Conservation (phyloP, 2,113 vertebrate genomes). For the Channa argus region DNA sequence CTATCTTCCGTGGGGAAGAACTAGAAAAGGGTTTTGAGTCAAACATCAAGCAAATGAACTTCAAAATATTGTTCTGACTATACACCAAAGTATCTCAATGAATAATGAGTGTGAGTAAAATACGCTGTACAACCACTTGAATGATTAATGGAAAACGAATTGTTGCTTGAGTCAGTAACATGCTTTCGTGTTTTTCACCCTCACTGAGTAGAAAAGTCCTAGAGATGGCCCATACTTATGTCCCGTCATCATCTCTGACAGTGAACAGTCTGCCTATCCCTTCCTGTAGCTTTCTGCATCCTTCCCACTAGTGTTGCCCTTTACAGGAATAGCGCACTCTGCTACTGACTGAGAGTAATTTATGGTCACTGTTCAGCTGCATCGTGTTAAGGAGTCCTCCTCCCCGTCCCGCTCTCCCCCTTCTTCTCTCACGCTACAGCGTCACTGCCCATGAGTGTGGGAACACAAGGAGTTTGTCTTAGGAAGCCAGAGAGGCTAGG, state of each 20-base stretch:
- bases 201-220: slow-evolving; percentile 25
- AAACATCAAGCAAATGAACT: neutral
- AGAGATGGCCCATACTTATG: slow-evolving; percentile 20
- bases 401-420: slow-evolving; percentile 18
- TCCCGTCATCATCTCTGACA: slow-evolving; percentile 55
- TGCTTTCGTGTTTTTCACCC: slow-evolving; percentile 42
- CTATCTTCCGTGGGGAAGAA: no score
- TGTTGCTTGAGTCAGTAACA: slow-evolving; percentile 14
- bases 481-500: slow-evolving; percentile 26
- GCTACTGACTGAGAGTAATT: slow-evolving; percentile 61
- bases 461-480: slow-evolving; percentile 51
- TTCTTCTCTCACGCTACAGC: slow-evolving; percentile 36
- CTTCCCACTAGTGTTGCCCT: slow-evolving; percentile 66
- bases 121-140: neutral
- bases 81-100: slow-evolving; percentile 18
- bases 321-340: slow-evolving; percentile 57
- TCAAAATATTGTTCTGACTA: slow-evolving; percentile 3
- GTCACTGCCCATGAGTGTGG: slow-evolving; percentile 57
- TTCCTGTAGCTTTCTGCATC: slow-evolving; percentile 42
- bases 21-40: neutral
- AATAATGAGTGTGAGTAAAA: slow-evolving; percentile 32
- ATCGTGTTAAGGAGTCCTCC: slow-evolving; percentile 69
- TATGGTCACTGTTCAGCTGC: slow-evolving; percentile 71
- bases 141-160: slow-evolving; percentile 32
- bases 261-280: slow-evolving; percentile 45